Evolutionary conservation across 1,140 invertebrate species (phyloP).

Genomic region (Calephelis virginiensis): DNA sequence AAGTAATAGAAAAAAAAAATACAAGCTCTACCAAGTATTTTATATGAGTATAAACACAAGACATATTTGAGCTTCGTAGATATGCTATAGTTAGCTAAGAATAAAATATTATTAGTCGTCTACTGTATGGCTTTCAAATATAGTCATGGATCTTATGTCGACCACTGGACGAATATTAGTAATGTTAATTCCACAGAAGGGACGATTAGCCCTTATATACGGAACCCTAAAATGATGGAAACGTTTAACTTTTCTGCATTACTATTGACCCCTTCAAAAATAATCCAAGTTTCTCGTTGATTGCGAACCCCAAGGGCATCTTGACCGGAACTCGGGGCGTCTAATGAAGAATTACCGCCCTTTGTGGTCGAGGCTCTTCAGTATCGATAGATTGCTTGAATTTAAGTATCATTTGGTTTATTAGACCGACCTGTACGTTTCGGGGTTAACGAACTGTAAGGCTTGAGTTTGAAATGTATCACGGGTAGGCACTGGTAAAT

Average conservation of each 20-base stretch:
- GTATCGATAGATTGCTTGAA: slow-evolving; percentile 43
- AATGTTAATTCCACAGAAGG: too few relatives aligned
- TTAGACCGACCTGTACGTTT: background rate
- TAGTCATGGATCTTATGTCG: too few relatives aligned
- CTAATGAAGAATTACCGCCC: slow-evolving; percentile 74
- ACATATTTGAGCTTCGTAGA: too few relatives aligned
- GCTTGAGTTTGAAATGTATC: too few relatives aligned
- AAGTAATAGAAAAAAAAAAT: too few relatives aligned
- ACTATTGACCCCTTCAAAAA: slow-evolving; percentile 48
- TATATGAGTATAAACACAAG: too few relatives aligned
- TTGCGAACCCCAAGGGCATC: slow-evolving; percentile 58
- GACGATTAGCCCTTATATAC: background rate
- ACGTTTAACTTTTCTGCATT: slow-evolving; percentile 1
- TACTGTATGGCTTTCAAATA: too few relatives aligned
- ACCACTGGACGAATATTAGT: too few relatives aligned
- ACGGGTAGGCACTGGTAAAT: too few relatives aligned
- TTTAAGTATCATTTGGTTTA: slow-evolving; percentile 27
- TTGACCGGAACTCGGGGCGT: slow-evolving; percentile 56
- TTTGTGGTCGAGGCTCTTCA: slow-evolving; percentile 47
- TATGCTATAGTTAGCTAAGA: too few relatives aligned
- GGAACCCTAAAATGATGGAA: background rate
- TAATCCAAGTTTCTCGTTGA: slow-evolving; percentile 63
- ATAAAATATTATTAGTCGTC: too few relatives aligned
- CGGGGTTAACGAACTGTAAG: background rate
- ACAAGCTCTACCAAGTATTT: too few relatives aligned